Conservation (phyloP, 1,140 invertebrate genomes). For the Cardiocondyla obscurior region DNA sequence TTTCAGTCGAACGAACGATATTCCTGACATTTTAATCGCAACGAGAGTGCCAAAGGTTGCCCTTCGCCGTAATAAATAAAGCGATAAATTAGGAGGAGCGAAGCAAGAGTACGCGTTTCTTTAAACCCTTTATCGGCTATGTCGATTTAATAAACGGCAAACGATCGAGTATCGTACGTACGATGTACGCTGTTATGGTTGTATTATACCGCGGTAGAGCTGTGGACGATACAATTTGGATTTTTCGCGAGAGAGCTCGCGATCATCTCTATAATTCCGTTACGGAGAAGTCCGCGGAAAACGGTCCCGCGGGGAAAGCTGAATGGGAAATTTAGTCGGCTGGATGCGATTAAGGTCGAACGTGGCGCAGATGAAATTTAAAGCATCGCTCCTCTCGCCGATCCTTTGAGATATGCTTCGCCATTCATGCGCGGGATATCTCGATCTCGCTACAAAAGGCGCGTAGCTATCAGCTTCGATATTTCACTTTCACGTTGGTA, state of each 20-base stretch:
- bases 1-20: too few relatives aligned
- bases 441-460: conserved; percentile 44
- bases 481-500: conserved; percentile 41
- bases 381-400: conserved; percentile 51
- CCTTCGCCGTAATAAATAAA: not conserved
- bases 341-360: conserved; percentile 67
- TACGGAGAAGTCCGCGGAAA: conserved; percentile 42
- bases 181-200: conserved; percentile 11
- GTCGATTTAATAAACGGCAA: not conserved
- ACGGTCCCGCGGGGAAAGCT: conserved; percentile 54
- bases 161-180: conserved; percentile 4
- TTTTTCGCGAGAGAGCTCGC: conserved; percentile 35
- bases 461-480: conserved; percentile 13
- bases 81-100: not conserved
- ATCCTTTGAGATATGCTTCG: conserved; percentile 54
- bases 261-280: conserved; percentile 58
- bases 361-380: conserved; percentile 66
- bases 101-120: not conserved
- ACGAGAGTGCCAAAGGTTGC: not conserved
- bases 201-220: not conserved
- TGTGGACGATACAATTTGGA: conserved; percentile 63
- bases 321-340: conserved; percentile 71
- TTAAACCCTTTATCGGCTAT: not conserved
- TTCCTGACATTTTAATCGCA: not conserved
- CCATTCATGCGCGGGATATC: conserved; percentile 33